Evolutionary conservation across 2,888 invertebrate species (phyloP), one percentile per base, ranked within the genome.

Genomic region (Ectemnius continuus): DNA sequence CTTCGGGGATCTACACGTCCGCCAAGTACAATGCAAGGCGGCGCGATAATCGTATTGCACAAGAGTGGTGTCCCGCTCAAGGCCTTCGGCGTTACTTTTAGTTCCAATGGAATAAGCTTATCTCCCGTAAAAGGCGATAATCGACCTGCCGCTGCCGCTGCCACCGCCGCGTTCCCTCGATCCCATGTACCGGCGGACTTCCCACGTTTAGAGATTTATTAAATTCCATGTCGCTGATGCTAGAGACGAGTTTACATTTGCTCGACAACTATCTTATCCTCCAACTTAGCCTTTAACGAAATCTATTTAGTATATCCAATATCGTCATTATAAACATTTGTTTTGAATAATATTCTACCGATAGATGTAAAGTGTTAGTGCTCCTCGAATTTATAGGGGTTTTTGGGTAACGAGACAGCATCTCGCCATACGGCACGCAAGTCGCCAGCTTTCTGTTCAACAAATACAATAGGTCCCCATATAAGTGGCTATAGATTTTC

Each of bases 121-220:
- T 79, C 80, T 73, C 73, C 82, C 81, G 70, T 77, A 85, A 79
- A 81, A 82, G 83, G 83, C 69, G 79, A 79, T 85, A 82, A 82
- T 83, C 79, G 74, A 62, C 67, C 14, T 58, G 36, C 36, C 36
- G 36, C 14, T 58, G 36, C 36, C 36, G 36, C 36, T 23, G 23
- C 23, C 23, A 3, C 36, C 36, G 36, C 11, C 36, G 52, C 5
- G 52, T 13, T 28, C 16, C 61, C 20, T 28, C 62, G 58, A 65
- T 70, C 64, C 36, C 46, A 11, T 36, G 76, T 62, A 61, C 75
- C 65, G 52, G 67, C 76, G 76, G 64, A 77, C 81, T 86, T 86
- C 85, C 81, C 85, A 85, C 85, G 85, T 86, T 81, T 81, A 81
- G 72, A 83, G 84, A 85, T 81, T 80, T 73, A 64, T 76, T 61